Evolutionary conservation across 1,140 invertebrate species (phyloP), one percentile per base, ranked within the genome.

Genomic region (Drosophila chauvacae): DNA sequence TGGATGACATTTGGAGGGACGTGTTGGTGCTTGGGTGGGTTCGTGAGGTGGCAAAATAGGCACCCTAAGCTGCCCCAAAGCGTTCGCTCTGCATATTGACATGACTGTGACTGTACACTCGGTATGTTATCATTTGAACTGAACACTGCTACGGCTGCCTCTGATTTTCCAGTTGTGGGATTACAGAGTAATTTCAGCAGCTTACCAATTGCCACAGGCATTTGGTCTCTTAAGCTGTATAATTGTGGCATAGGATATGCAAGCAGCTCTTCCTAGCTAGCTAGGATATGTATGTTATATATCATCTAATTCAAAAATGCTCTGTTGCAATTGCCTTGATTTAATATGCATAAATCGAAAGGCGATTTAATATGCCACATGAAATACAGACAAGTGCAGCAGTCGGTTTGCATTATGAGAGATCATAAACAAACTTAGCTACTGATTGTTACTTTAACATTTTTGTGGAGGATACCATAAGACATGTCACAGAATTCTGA

Each of bases 61-160:
- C 47, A 72, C 69, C 66, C 51, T 60, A 60, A 71, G 66, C 69
- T 60, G 28, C 50, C 37, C 11, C 55, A 56, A 68, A 63, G 48
- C 44, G 51, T 69, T 35, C 48, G 50, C 26, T 39, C 26, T 47
- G 39, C 66, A 69, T 45, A 69, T 69, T 37, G 63, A 41, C 47
- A 45, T 55, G 69, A 48, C 35, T 58, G 39, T 59, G 53, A 56
- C 35, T 56, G 20, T 56, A 39, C 18, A 37, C 33, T 30, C 7
- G 44, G 42, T 35, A 20, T 13, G 50, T 18, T 20, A 41, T n/a
- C 64, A 72, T 37, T 41, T 23, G 26, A 45, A 57, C 35, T 28
- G 28, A 28, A 58, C 44, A 70, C 35, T 71, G 53, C 53, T 50
- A 72, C 14, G 51, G 66, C 44, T 72, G 51, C 51, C 42, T n/a